Evolutionary conservation across 2,113 vertebrate genomes (phyloP).

Genomic region (Falco punctatus): DNA sequence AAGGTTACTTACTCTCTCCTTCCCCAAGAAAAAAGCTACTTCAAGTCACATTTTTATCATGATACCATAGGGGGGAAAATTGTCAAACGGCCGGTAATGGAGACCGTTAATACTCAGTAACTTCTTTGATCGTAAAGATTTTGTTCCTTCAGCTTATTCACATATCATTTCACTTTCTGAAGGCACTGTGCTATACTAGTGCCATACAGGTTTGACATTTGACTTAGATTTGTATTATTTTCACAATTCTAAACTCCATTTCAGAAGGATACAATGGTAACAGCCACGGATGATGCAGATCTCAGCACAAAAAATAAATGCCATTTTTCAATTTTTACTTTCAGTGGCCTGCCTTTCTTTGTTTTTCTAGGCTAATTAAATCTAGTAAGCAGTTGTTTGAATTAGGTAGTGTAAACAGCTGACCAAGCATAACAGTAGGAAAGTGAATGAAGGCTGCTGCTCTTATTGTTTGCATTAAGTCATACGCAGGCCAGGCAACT

Average conservation of each 20-base stretch:
- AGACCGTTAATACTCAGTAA: neutral
- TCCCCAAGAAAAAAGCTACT: neutral
- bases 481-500: neutral
- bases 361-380: neutral
- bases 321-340: neutral
- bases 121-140: neutral
- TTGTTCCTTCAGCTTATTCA: neutral
- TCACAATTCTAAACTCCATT: neutral
- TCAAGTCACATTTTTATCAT: neutral
- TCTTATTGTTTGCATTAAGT: neutral
- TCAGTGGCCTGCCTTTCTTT: neutral
- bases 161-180: neutral
- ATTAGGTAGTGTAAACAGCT: neutral
- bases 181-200: neutral
- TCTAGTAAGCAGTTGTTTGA: neutral
- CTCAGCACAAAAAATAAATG: neutral
- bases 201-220: too few relatives aligned
- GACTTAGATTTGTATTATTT: neutral
- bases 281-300: neutral
- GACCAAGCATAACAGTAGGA: neutral
- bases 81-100: neutral
- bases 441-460: neutral
- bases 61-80: accelerated
- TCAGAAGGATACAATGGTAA: neutral
- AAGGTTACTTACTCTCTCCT: neutral